Evolutionary conservation across 2,113 vertebrate species (phyloP).

Genomic region (Sphyrna mokarran): DNA sequence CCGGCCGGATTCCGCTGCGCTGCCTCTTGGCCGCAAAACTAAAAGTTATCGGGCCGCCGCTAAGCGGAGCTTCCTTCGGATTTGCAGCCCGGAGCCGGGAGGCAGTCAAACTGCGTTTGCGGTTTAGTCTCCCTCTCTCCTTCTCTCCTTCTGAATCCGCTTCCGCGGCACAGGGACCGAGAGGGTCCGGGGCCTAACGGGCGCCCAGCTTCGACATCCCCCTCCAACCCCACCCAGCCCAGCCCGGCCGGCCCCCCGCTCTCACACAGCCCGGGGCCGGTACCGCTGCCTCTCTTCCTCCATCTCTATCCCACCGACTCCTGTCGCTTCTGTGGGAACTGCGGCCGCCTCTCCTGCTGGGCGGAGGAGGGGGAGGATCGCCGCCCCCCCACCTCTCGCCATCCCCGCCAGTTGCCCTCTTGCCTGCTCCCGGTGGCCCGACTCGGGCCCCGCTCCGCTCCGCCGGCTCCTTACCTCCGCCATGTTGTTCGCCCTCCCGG

Average conservation of each 20-base stretch:
- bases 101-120: background rate
- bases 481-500: conserved; percentile 51
- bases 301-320: background rate
- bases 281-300: background rate
- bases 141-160: background rate
- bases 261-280: background rate
- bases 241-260: background rate
- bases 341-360: background rate
- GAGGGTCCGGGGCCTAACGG: background rate
- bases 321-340: background rate
- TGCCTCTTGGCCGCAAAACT: background rate
- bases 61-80: background rate
- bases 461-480: conserved; percentile 92
- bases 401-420: background rate
- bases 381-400: too few species aligned
- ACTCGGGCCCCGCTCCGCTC: conserved; percentile 50
- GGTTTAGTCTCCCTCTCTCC: background rate
- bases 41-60: background rate
- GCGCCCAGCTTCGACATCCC: background rate
- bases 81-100: background rate
- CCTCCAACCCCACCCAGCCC: too few species aligned
- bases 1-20: background rate
- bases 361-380: background rate
- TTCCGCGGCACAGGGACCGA: background rate
- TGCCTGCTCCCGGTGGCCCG: too few species aligned